These are phyloP conservation scores for Chymomyza procnemis DNA, from an alignment of 2,888 invertebrate species.

Conservation along the genomic window DNA sequence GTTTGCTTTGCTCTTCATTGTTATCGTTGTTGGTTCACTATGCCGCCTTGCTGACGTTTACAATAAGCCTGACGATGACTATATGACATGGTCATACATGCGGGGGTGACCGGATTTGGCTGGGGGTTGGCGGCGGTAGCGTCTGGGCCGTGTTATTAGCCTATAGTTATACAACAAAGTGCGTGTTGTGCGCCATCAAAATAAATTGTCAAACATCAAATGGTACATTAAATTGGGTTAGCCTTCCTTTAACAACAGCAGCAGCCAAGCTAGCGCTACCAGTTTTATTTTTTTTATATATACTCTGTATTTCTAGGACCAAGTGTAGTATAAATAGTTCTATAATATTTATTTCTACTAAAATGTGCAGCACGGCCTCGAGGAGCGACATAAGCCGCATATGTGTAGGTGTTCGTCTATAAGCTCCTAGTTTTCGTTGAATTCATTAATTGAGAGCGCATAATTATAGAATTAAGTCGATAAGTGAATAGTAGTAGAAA, in stretches of 20 bases:
- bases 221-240: constrained; percentile 34
- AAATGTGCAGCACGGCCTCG: no score
- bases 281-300: neutral
- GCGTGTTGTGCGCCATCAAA: constrained; percentile 64
- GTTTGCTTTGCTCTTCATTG: constrained; percentile 47
- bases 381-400: no score
- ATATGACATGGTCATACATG: constrained; percentile 28
- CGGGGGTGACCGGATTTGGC: neutral
- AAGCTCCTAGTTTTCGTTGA: no score
- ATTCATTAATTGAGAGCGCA: no score
- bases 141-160: constrained; percentile 27
- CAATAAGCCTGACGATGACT: constrained; percentile 17
- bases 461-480: no score
- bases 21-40: constrained; percentile 25
- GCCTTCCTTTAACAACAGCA: constrained; percentile 27
- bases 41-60: constrained; percentile 24
- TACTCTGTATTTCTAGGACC: no score
- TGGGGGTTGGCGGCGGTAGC: constrained; percentile 3
- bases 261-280: neutral
- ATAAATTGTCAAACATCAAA: constrained; percentile 68
- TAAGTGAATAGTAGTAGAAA: no score
- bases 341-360: no score
- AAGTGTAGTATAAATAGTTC: no score
- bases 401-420: no score
- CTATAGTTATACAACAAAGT: constrained; percentile 39